Conservation (phyloP, 2,113 vertebrate genomes). For the Zosterops borbonicus region DNA sequence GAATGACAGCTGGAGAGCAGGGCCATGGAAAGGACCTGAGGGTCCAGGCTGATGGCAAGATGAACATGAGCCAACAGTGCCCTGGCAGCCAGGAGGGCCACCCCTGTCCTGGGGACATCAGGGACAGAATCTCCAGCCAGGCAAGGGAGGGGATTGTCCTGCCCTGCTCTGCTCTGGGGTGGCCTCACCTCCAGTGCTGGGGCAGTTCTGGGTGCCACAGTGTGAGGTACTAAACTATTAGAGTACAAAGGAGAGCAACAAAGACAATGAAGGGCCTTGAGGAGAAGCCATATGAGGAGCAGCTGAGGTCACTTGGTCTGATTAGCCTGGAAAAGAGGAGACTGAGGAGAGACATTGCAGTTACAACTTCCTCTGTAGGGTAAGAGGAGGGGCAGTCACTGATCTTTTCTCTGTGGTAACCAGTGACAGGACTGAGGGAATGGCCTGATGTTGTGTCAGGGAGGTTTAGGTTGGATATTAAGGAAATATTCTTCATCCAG, state of each 20-base stretch:
- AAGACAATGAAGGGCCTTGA: neutral
- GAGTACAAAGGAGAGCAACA: neutral
- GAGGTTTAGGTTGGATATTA: neutral
- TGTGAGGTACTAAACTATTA: neutral
- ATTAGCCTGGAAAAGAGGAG: neutral
- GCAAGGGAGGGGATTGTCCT: neutral
- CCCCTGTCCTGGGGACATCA: rapidly evolving
- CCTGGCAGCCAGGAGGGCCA: neutral
- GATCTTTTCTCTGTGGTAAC: rapidly evolving
- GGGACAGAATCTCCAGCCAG: neutral
- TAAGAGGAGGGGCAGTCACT: neutral
- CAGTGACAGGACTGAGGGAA: neutral
- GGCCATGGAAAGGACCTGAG: neutral
- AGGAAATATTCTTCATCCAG: neutral
- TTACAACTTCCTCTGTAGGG: neutral
- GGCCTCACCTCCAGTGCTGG: neutral
- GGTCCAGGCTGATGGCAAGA: neutral
- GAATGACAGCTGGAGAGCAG: neutral
- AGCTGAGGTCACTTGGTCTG: neutral
- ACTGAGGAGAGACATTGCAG: neutral
- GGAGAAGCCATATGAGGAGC: neutral
- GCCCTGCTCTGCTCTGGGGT: neutral
- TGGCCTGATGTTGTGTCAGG: neutral
- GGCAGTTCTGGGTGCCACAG: neutral
- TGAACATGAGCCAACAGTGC: neutral